A percentile compares a stretch with the other conserved stretches of the same genome.
These are phyloP conservation scores for Creontiades dilutus DNA, from an alignment of 2,888 invertebrate genomes.

Conservation along the genomic window DNA sequence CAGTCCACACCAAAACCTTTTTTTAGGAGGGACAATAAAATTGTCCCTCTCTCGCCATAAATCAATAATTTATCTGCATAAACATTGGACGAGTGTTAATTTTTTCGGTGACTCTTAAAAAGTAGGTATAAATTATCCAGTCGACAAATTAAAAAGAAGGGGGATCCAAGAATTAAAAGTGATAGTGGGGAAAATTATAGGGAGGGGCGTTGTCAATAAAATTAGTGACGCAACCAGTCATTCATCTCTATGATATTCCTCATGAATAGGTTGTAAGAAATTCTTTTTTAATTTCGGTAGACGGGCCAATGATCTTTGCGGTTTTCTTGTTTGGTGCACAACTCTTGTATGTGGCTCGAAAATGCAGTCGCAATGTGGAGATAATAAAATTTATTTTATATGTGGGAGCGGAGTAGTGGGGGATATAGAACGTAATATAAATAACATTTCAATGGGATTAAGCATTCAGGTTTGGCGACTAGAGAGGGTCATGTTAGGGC, in stretches of 20 bases:
- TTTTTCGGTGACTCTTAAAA: slow-evolving; percentile 19
- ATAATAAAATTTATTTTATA: no score
- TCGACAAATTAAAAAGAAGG: slow-evolving; percentile 13
- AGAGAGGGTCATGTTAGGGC: no score
- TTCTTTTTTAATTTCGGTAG: no score
- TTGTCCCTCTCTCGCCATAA: slow-evolving; percentile 51
- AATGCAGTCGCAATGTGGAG: no score
- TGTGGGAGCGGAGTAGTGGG: no score
- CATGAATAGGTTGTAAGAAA: no score
- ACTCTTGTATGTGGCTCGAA: no score
- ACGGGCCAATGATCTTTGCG: no score
- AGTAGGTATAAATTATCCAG: slow-evolving; percentile 43
- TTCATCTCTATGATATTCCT: neutral
- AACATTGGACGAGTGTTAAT: slow-evolving; percentile 48
- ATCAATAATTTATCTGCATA: slow-evolving; percentile 51
- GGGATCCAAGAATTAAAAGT: slow-evolving; percentile 17
- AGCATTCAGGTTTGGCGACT: no score
- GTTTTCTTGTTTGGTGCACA: no score
- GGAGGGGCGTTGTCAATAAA: slow-evolving; percentile 3
- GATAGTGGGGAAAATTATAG: slow-evolving; percentile 30
- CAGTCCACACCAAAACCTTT: slow-evolving; percentile 23
- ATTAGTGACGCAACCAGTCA: slow-evolving; percentile 21
- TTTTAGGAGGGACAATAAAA: slow-evolving; percentile 45
- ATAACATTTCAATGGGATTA: no score
- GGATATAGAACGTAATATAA: no score